These are phyloP conservation scores for Sternotherus odoratus DNA, from an alignment of 2,797 vertebrate genomes.

Conservation along the genomic window DNA sequence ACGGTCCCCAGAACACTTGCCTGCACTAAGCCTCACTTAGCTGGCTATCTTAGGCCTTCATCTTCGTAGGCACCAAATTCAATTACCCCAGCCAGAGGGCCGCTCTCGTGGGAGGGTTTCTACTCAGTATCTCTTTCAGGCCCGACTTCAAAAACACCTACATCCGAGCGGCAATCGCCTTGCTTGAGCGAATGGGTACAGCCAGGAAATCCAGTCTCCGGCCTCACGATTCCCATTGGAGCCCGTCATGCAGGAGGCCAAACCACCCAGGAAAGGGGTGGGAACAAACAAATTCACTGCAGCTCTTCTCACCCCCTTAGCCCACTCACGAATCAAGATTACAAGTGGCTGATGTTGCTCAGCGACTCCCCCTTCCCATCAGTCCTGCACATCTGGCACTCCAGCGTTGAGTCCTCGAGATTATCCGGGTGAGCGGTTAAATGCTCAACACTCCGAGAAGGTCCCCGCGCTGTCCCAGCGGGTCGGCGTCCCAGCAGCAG, in stretches of 20 bases:
- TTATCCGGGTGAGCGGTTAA: fast-evolving
- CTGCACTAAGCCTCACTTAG: fast-evolving
- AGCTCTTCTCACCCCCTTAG: not conserved
- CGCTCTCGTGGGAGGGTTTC: not conserved
- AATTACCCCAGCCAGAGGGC: not conserved
- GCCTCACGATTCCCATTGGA: not conserved
- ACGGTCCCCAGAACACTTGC: fast-evolving
- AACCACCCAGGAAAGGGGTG: not conserved
- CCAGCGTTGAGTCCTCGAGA: not conserved
- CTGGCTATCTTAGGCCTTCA: fast-evolving
- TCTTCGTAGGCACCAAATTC: too few relatives aligned
- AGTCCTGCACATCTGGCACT: not conserved
- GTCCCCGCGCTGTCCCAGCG: not conserved
- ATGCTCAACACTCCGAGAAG: not conserved
- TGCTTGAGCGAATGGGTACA: not conserved
- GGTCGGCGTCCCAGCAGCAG: not conserved
- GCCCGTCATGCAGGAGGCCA: fast-evolving
- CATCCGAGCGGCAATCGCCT: fast-evolving
- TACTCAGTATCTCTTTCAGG: fast-evolving
- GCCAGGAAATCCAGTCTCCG: not conserved
- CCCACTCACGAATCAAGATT: too few relatives aligned
- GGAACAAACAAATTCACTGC: not conserved
- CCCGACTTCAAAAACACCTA: fast-evolving
- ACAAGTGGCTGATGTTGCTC: not conserved
- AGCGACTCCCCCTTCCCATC: not conserved